These are phyloP conservation scores for Drosophila eugracilis DNA, from an alignment of 1,140 invertebrate genomes.

Conservation along the genomic window DNA sequence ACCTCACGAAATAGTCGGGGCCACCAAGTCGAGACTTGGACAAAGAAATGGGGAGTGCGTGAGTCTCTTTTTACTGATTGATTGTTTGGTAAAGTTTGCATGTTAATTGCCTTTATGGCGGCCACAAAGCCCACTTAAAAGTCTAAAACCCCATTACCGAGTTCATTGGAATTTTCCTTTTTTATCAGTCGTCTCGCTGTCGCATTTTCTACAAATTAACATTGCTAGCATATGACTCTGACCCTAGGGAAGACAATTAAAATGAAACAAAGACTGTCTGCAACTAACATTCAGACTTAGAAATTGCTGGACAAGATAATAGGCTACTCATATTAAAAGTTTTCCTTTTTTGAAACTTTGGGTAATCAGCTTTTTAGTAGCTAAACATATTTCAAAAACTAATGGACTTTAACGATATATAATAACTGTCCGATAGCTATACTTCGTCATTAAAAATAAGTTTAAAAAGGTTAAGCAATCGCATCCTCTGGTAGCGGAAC, in stretches of 20 bases:
- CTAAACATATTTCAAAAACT: too few relatives aligned
- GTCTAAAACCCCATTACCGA: constrained; percentile 24
- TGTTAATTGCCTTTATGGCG: constrained; percentile 62
- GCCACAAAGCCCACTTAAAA: constrained; percentile 43
- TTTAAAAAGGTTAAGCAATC: background rate
- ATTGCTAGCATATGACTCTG: constrained; percentile 5
- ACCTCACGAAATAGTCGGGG: constrained; percentile 52
- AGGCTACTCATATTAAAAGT: too few relatives aligned
- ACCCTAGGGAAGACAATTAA: constrained; percentile 1
- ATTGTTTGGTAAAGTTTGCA: constrained; percentile 56
- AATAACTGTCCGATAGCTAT: too few relatives aligned
- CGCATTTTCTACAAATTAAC: constrained; percentile 8
- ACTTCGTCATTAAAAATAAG: background rate
- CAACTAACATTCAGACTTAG: background rate
- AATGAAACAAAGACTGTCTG: constrained; percentile 15
- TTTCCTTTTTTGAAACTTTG: too few relatives aligned
- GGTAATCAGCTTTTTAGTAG: too few relatives aligned
- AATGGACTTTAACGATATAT: too few relatives aligned
- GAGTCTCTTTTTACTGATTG: constrained; percentile 61
- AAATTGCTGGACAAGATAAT: background rate
- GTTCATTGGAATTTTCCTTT: constrained; percentile 31
- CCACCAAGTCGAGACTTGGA: constrained; percentile 37
- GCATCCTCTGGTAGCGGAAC: background rate
- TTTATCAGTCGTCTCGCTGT: constrained; percentile 11
- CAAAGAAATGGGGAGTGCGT: constrained; percentile 64